These are phyloP conservation scores for Pollenia griseotomentosa DNA, from an alignment of 2,888 invertebrate species.

Conservation along the genomic window DNA sequence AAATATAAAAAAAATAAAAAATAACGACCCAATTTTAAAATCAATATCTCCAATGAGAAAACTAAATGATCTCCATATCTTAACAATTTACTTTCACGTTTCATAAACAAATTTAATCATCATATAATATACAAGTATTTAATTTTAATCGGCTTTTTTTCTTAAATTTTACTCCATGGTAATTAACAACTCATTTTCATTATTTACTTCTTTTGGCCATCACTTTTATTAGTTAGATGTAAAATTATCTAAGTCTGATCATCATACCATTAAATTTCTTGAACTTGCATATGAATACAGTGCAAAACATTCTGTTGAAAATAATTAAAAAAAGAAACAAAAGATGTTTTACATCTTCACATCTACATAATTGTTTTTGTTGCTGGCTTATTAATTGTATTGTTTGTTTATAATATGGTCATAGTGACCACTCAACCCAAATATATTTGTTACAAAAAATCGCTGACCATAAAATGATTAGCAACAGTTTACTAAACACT, in stretches of 20 bases:
- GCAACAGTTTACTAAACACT: conserved; percentile 63
- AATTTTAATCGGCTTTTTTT: not conserved
- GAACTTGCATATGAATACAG: conserved; percentile 54
- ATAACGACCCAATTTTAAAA: no score
- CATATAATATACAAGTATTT: not conserved
- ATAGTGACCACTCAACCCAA: conserved; percentile 81
- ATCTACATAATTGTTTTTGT: not conserved
- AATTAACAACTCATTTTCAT: conserved; percentile 23
- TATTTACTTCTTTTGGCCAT: not conserved
- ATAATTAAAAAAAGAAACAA: conserved; percentile 29
- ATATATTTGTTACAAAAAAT: conserved; percentile 78
- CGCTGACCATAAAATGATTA: conserved; percentile 78
- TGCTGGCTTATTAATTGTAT: conserved; percentile 7
- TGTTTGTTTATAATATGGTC: conserved; percentile 43
- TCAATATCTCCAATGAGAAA: no score
- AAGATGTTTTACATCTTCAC: conserved; percentile 34
- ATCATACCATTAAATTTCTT: conserved; percentile 61
- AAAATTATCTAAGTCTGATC: conserved; percentile 19
- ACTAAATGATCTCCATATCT: no score
- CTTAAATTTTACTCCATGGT: not conserved
- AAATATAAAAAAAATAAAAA: no score
- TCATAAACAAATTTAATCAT: conserved; percentile 2
- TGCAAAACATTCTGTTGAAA: conserved; percentile 52
- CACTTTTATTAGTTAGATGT: not conserved
- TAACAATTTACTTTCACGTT: not conserved